Percentiles rank a stretch among this genome's conserved stretches.
Evolutionary conservation across 1,140 invertebrate species (phyloP).

Genomic region (Pararge aegeria): DNA sequence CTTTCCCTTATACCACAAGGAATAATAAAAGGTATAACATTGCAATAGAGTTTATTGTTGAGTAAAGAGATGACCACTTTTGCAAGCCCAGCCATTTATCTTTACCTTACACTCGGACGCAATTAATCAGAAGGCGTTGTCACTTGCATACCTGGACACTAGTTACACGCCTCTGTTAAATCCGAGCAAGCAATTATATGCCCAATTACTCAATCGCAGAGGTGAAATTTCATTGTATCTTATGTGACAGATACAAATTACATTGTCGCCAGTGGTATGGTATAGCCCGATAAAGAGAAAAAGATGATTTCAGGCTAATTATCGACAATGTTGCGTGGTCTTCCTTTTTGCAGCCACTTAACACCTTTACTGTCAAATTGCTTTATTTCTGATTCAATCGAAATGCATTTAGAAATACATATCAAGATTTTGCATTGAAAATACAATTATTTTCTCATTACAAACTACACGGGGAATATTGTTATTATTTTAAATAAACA

Average conservation of each 20-base stretch:
- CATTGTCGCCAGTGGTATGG: slow-evolving; percentile 36
- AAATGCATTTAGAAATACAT: slow-evolving; percentile 41
- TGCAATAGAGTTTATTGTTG: slow-evolving; percentile 14
- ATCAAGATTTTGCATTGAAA: slow-evolving; percentile 21
- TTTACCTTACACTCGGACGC: slow-evolving; percentile 59
- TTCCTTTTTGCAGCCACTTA: slow-evolving; percentile 62
- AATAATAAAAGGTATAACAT: slow-evolving; percentile 18
- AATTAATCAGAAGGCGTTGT: slow-evolving; percentile 75
- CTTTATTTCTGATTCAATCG: slow-evolving; percentile 44
- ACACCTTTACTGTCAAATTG: slow-evolving; percentile 63
- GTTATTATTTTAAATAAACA: too few species aligned
- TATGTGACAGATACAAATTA: slow-evolving; percentile 35
- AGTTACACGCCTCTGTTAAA: slow-evolving; percentile 43
- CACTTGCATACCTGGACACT: slow-evolving; percentile 54
- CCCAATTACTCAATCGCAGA: slow-evolving; percentile 34
- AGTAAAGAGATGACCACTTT: slow-evolving; percentile 26
- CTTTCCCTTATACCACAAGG: slow-evolving; percentile 10
- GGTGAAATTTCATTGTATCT: slow-evolving; percentile 30
- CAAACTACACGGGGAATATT: too few species aligned
- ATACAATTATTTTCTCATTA: too few species aligned
- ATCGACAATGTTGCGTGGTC: slow-evolving; percentile 54
- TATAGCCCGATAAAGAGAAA: slow-evolving; percentile 66
- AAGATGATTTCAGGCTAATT: slow-evolving; percentile 76
- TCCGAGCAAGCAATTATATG: slow-evolving; percentile 36
- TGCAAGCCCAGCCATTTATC: slow-evolving; percentile 62